Evolutionary conservation across 2,797 vertebrate species (phyloP), one percentile per base, ranked within the genome.

Genomic region (Peromyscus nudipes): DNA sequence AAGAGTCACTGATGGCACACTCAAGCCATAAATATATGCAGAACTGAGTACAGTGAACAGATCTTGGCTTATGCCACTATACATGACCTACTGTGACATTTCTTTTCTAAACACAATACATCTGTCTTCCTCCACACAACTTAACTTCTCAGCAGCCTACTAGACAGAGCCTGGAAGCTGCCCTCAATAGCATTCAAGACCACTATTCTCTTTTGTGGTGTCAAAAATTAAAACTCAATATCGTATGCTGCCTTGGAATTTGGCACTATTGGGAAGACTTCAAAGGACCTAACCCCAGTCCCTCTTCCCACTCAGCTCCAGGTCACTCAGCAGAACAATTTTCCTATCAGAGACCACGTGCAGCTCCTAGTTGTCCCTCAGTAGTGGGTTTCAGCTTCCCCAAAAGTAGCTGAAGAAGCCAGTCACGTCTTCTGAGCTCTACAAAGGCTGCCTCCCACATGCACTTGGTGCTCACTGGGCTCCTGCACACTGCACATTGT

Each of bases 221-320:
- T 43, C 43, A 76, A 85, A 94, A 97, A 84, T 81, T 75, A 92
- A 95, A 89, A 23, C 40, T 94, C 81, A 57, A 46, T 69, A 79
- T 29, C 82, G 62, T 6, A 13, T 46, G 65, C 60, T 87, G 57
- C 31, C 43, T 94, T 77, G 43, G 57, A 52, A 92, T 62, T 1
- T 73, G 46, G 57, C 69, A 60, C 84, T 95, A 76, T 34, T 49
- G 71, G 6, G 37, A 92, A 13, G 40, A 21, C 37, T 67, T 95
- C 89, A 62, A 88, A 91, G 34, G 29, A 13, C 52, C 67, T 64
- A 65, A 85, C 23, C 64, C 40, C 21, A 93, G 62, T 40, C 49
- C 69, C 64, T 34, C 52, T 62, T 34, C 49, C 37, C 57, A 60
- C 4, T 87, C n/a, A 73, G 77, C 79, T 91, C 60, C 62, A 0